phyloP scores from a whole-genome alignment of 2,888 invertebrate species.

The Rhagonycha fulva region DNA sequence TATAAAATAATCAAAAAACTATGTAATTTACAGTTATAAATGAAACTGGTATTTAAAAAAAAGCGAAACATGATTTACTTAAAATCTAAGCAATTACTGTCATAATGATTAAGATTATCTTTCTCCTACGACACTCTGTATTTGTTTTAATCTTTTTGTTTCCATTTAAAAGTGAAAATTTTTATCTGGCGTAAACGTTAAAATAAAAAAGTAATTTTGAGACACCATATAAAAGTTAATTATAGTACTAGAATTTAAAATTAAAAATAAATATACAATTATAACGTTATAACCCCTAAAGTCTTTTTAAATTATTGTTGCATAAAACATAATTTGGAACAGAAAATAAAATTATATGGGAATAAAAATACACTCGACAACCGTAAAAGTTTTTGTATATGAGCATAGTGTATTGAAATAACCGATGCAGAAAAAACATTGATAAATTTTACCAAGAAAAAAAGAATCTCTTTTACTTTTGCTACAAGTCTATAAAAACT shows the following conservation, averaged over 20 bases:
- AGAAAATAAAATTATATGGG: not conserved
- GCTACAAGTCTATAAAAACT: conserved; percentile 27
- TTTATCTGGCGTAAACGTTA: not conserved
- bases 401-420: conserved; percentile 13
- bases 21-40: too few relatives aligned
- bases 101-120: too few relatives aligned
- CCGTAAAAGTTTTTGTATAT: conserved; percentile 8
- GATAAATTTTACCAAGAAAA: conserved; percentile 22
- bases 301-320: not conserved
- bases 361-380: conserved; percentile 9
- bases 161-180: not conserved
- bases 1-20: too few relatives aligned
- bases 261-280: not conserved
- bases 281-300: not conserved
- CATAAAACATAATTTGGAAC: not conserved
- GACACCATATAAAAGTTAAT: not conserved
- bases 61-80: too few relatives aligned
- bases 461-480: conserved; percentile 21
- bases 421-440: conserved; percentile 23
- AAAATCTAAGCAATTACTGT: too few relatives aligned
- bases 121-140: too few relatives aligned
- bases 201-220: not conserved
- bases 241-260: not conserved
- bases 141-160: too few relatives aligned
- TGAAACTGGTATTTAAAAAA: too few relatives aligned